These are phyloP conservation scores for Strix uralensis DNA, from an alignment of 2,113 vertebrate species.

Conservation along the genomic window DNA sequence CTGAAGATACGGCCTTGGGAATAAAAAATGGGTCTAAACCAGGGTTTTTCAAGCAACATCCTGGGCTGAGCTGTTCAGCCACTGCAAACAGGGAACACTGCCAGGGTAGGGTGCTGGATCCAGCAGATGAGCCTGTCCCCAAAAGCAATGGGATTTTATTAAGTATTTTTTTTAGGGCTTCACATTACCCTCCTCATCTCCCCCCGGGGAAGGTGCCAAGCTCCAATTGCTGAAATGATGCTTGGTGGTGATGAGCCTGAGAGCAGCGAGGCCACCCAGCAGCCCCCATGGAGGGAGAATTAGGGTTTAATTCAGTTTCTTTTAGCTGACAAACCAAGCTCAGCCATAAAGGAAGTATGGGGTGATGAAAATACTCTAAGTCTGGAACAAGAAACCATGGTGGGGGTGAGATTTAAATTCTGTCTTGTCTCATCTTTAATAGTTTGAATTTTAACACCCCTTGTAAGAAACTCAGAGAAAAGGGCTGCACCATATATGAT, in stretches of 20 bases:
- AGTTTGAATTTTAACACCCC: not conserved
- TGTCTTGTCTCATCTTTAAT: not conserved
- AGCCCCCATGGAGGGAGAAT: not conserved
- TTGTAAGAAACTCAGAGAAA: not conserved
- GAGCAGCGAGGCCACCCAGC: not conserved
- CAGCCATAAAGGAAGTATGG: not conserved
- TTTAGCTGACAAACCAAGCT: not conserved
- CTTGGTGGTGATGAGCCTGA: not conserved
- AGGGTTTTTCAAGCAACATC: not conserved
- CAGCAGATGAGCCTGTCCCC: not conserved
- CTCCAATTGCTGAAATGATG: accelerated
- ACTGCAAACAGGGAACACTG: not conserved
- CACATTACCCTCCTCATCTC: not conserved
- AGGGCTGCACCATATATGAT: not conserved
- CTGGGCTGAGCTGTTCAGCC: not conserved
- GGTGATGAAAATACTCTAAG: not conserved
- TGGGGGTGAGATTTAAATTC: not conserved
- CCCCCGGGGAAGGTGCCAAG: not conserved
- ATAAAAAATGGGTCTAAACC: not conserved
- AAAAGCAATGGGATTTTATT: not conserved
- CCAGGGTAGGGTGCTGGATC: not conserved
- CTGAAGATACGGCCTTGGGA: not conserved
- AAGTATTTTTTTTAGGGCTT: not conserved
- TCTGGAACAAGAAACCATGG: accelerated
- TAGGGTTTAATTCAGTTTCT: not conserved